Evolutionary conservation across 1,140 invertebrate genomes (phyloP).

Genomic region (Saccostrea cuccullata): DNA sequence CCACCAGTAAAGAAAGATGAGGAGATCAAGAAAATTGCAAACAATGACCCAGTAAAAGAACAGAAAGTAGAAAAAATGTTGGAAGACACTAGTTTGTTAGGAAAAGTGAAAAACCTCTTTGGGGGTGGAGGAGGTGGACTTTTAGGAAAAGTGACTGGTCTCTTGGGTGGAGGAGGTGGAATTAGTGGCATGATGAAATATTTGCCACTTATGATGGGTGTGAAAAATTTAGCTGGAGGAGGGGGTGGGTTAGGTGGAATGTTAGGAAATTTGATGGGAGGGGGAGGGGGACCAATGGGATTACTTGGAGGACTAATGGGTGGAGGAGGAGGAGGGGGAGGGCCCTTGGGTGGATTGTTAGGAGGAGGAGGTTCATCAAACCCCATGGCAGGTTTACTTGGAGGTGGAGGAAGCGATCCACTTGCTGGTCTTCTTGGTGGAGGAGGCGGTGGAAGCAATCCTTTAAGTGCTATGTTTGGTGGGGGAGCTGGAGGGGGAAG

Average conservation of each 20-base stretch:
- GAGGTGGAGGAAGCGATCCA: constrained; percentile 39
- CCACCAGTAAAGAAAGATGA: constrained; percentile 44
- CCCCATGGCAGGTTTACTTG: constrained; percentile 40
- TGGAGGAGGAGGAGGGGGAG: constrained; percentile 39
- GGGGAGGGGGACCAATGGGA: constrained; percentile 31
- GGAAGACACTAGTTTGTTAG: constrained; percentile 41
- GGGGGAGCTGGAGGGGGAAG: constrained; percentile 38
- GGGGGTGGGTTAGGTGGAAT: constrained; percentile 37
- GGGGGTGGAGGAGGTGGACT: constrained; percentile 26
- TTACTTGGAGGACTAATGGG: constrained; percentile 7
- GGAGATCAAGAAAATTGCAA: constrained; percentile 42
- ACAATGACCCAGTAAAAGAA: constrained; percentile 45
- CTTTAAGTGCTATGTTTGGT: constrained; percentile 38
- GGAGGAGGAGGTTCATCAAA: constrained; percentile 46
- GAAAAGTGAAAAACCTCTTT: constrained; percentile 45
- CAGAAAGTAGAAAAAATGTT: constrained; percentile 46
- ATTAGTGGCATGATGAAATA: constrained; percentile 43
- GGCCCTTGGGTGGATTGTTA: background rate
- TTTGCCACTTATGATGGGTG: constrained; percentile 35
- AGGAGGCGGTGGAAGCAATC: constrained; percentile 15
- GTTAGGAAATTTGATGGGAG: constrained; percentile 38
- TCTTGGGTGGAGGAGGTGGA: constrained; percentile 15
- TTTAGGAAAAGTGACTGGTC: background rate
- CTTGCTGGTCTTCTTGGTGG: constrained; percentile 41
- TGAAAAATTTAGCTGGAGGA: constrained; percentile 38